A percentile compares a stretch with the other conserved stretches of the same genome.
These are phyloP conservation scores for Caenorhabditis brenneri DNA, from an alignment of 1,140 invertebrate genomes.

Conservation along the genomic window DNA sequence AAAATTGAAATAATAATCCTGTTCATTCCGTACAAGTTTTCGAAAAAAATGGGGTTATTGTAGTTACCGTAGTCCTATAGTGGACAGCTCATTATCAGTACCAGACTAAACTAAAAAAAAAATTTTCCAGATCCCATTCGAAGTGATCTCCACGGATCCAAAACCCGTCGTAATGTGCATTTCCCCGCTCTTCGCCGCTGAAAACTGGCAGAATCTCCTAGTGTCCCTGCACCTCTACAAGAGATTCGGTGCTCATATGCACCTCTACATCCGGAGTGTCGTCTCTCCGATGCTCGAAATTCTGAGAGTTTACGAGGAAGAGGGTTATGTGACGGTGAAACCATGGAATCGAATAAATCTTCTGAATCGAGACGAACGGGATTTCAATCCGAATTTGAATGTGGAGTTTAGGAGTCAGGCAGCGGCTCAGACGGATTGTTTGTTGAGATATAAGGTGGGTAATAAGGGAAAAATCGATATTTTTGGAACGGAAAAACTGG, in stretches of 20 bases:
- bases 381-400: constrained; percentile 45
- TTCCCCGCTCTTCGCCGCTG: constrained; percentile 40
- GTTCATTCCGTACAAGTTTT: too few species aligned
- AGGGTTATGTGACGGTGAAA: constrained; percentile 38
- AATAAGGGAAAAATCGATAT: not conserved
- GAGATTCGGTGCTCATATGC: constrained; percentile 44
- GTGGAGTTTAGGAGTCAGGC: constrained; percentile 50
- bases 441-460: constrained; percentile 44
- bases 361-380: constrained; percentile 1
- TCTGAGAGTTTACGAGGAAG: constrained; percentile 42
- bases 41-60: too few species aligned
- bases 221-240: constrained; percentile 38
- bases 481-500: too few species aligned
- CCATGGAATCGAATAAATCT: constrained; percentile 43
- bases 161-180: constrained; percentile 43
- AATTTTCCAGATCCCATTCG: constrained; percentile 25
- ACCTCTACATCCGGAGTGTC: constrained; percentile 47
- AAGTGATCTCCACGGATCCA: not conserved
- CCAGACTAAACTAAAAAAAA: too few species aligned
- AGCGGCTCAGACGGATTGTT: constrained; percentile 50
- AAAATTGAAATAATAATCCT: too few species aligned
- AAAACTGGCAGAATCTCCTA: constrained; percentile 42
- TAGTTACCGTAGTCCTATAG: too few species aligned
- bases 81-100: too few species aligned
- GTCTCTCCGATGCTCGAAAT: constrained; percentile 41